Evolutionary conservation across 2,797 vertebrate species (phyloP).

Genomic region (Sebastolobus altivelis): DNA sequence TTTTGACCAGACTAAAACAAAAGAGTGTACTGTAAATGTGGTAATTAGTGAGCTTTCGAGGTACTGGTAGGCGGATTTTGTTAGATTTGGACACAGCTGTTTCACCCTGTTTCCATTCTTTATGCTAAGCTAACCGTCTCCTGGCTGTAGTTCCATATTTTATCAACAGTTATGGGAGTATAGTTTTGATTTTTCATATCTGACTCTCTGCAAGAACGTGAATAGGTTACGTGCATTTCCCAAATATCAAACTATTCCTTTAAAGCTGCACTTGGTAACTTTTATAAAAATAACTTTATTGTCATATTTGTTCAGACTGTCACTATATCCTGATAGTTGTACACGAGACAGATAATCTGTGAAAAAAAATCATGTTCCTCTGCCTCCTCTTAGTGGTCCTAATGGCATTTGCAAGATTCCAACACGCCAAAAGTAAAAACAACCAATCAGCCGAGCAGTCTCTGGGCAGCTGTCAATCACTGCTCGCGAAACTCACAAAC

Average conservation of each 20-base stretch:
- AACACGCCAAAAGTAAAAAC: too few relatives aligned
- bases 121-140: neutral
- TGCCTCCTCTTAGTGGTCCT: too few relatives aligned
- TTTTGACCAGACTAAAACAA: neutral
- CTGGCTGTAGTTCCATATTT: neutral
- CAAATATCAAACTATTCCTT: neutral
- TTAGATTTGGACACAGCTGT: neutral
- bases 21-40: neutral
- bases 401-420: too few relatives aligned
- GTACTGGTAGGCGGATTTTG: neutral
- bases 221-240: neutral
- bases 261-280: neutral
- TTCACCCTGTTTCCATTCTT: neutral
- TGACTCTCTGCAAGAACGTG: neutral
- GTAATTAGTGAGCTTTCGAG: slow-evolving; percentile 1
- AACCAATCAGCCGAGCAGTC: too few relatives aligned
- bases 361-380: too few relatives aligned
- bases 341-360: too few relatives aligned
- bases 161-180: neutral
- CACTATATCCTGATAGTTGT: too few relatives aligned
- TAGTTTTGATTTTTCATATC: neutral
- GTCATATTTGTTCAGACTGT: too few relatives aligned
- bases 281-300: neutral
- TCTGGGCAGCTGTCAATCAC: too few relatives aligned
- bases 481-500: too few relatives aligned